Percentiles rank a stretch among this genome's conserved stretches.
These are phyloP conservation scores for Heloderma charlesbogerti DNA, from an alignment of 2,113 vertebrate genomes.

Conservation along the genomic window DNA sequence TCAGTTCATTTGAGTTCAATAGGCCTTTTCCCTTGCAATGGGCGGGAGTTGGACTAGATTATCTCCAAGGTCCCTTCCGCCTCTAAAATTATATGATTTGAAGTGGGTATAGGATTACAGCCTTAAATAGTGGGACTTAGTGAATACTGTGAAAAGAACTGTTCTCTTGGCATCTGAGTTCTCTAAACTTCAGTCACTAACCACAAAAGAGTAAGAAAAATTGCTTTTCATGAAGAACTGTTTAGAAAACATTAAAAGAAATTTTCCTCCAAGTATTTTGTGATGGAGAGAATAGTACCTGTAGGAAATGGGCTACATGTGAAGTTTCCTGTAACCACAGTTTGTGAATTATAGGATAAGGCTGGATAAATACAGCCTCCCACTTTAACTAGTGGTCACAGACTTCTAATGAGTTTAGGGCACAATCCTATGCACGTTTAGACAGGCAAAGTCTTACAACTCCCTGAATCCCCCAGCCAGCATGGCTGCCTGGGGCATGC, in stretches of 20 bases:
- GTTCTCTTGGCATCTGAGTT: background rate
- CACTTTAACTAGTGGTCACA: background rate
- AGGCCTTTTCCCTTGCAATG: background rate
- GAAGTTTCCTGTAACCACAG: conserved; percentile 12
- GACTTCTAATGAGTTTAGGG: conserved; percentile 19
- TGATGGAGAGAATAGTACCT: conserved; percentile 2
- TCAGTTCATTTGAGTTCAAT: background rate
- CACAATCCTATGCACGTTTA: no score
- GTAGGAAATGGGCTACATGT: conserved; percentile 9
- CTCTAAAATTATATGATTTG: background rate
- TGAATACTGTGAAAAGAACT: background rate
- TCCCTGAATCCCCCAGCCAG: no score
- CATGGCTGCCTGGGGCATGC: no score
- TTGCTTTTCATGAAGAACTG: background rate
- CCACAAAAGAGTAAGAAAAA: background rate
- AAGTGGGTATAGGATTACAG: background rate
- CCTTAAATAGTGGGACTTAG: background rate
- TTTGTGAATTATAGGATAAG: conserved; percentile 5
- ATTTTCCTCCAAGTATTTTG: background rate
- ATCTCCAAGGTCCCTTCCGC: background rate
- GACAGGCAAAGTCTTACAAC: no score
- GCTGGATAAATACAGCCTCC: background rate
- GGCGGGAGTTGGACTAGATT: background rate
- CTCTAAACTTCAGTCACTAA: background rate
- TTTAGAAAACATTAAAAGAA: background rate